Conservation (phyloP, 37 sponge, comb jelly and placozoan species). For the Ianthella basta region DNA sequence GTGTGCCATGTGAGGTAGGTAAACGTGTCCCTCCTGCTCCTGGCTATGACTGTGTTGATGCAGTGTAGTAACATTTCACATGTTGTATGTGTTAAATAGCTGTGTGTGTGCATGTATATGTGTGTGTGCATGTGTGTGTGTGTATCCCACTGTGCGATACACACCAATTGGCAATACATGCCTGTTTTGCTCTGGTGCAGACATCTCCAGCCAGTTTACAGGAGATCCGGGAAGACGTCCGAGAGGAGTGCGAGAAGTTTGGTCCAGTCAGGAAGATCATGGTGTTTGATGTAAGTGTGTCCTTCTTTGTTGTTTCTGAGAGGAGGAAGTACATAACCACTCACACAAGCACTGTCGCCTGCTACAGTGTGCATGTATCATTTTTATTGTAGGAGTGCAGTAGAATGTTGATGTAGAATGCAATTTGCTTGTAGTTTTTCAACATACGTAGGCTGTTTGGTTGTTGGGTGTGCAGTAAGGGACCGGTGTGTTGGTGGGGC, state of each 20-base stretch:
- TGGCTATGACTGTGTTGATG: too few relatives aligned
- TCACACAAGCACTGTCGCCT: too few relatives aligned
- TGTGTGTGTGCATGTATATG: background rate
- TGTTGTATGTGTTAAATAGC: background rate
- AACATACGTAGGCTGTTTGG: too few relatives aligned
- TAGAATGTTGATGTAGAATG: too few relatives aligned
- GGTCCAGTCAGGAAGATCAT: conserved; percentile 91
- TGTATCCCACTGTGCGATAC: background rate
- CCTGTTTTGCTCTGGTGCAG: background rate
- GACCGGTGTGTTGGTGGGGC: too few relatives aligned
- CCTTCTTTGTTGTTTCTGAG: background rate
- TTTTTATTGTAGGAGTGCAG: background rate
- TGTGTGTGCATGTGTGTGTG: background rate
- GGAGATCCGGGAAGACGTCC: conserved; percentile 87
- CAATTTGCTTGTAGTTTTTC: too few relatives aligned
- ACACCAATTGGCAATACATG: too few relatives aligned
- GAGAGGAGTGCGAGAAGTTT: conserved; percentile 91
- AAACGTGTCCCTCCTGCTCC: too few relatives aligned
- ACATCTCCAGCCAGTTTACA: conserved; percentile 75
- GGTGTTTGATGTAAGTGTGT: conserved; percentile 84
- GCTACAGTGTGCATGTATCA: background rate
- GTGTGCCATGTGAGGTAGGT: too few relatives aligned
- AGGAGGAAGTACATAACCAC: background rate
- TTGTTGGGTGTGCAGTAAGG: too few relatives aligned
- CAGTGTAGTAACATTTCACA: too few relatives aligned